Percentiles rank a stretch among this genome's conserved stretches.
Conservation (phyloP, 2,113 vertebrate genomes). For the Gallinago paraguaiae region DNA sequence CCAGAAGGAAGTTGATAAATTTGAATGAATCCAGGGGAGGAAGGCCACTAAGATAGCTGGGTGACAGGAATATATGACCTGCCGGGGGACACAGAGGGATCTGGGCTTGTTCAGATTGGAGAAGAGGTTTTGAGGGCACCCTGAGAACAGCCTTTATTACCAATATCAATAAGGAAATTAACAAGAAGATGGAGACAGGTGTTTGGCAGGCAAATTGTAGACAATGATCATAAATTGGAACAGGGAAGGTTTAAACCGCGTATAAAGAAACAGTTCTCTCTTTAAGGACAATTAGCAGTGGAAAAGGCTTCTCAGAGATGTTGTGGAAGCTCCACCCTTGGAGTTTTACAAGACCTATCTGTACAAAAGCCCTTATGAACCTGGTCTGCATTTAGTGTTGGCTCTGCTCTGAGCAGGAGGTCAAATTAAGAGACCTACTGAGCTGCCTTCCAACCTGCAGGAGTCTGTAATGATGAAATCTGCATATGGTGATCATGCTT, state of each 20-base stretch:
- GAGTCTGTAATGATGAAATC: not conserved
- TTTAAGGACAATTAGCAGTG: not conserved
- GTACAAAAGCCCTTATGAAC: not conserved
- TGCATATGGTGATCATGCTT: not conserved
- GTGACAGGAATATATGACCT: not conserved
- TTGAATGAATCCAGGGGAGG: not conserved
- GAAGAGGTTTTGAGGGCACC: not conserved
- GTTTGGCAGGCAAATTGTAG: not conserved
- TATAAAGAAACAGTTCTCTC: not conserved
- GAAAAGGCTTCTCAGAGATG: not conserved
- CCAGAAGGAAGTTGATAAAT: not conserved
- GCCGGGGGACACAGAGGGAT: not conserved
- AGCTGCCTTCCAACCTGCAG: not conserved
- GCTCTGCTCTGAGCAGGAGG: not conserved
- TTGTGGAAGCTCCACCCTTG: not conserved
- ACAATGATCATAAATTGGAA: not conserved
- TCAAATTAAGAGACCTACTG: not conserved
- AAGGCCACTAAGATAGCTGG: not conserved
- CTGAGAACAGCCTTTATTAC: not conserved
- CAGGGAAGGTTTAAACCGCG: not conserved
- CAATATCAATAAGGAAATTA: not conserved
- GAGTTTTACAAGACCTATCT: not conserved
- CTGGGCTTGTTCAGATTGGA: not conserved
- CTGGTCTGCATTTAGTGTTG: not conserved
- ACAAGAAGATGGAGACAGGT: not conserved